Evolutionary conservation across 2,888 invertebrate species (phyloP).

Genomic region (Chromoteleia sp.): DNA sequence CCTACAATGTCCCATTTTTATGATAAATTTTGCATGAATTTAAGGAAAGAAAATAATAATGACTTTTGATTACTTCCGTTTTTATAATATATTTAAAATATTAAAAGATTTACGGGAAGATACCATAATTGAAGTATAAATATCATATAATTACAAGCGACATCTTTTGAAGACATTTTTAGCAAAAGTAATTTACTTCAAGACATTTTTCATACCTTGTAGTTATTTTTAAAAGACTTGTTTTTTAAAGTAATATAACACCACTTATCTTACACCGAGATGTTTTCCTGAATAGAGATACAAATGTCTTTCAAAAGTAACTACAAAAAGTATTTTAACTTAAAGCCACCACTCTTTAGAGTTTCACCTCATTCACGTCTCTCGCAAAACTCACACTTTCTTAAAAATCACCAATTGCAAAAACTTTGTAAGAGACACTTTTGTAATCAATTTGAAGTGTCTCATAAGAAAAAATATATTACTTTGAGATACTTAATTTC

Average conservation of each 20-base stretch:
- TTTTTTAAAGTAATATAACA: slow-evolving; percentile 7
- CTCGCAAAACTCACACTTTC: slow-evolving; percentile 18
- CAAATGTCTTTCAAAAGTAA: slow-evolving; percentile 23
- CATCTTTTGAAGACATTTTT: too few relatives aligned
- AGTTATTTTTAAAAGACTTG: not conserved
- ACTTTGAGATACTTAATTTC: slow-evolving; percentile 1
- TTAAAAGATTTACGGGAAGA: too few relatives aligned
- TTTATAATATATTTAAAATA: too few relatives aligned
- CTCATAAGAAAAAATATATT: not conserved
- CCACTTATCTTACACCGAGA: slow-evolving; percentile 1
- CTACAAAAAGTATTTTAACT: slow-evolving; percentile 22
- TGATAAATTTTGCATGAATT: too few relatives aligned
- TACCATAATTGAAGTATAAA: too few relatives aligned
- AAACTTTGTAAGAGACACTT: not conserved
- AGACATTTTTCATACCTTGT: not conserved
- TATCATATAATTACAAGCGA: too few relatives aligned
- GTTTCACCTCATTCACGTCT: slow-evolving; percentile 14
- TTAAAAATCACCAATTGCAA: not conserved
- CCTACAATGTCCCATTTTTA: too few relatives aligned
- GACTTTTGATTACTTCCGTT: too few relatives aligned
- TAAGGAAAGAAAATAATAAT: too few relatives aligned
- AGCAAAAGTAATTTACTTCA: too few relatives aligned
- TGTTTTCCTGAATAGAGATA: slow-evolving; percentile 17
- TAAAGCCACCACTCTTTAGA: slow-evolving; percentile 12
- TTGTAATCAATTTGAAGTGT: slow-evolving; percentile 12